These are phyloP conservation scores for Mandrillus leucophaeus DNA, from an alignment of 2,113 vertebrate species.

Conservation along the genomic window DNA sequence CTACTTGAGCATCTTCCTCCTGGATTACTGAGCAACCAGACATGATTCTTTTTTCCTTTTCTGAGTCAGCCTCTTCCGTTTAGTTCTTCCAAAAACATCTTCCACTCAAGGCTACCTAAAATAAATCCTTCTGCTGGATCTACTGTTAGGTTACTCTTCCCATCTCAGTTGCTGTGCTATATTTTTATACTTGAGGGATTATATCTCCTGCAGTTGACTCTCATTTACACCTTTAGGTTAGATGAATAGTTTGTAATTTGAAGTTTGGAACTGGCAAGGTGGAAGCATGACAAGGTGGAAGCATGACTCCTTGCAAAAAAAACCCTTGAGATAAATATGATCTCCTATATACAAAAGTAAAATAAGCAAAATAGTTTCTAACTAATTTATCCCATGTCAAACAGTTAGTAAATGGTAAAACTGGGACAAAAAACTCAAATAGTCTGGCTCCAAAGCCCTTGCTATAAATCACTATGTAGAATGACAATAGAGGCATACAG, in stretches of 20 bases:
- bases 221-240: neutral
- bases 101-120: neutral
- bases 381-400: neutral
- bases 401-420: neutral
- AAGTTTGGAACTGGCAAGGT: neutral
- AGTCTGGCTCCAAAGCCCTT: neutral
- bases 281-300: neutral
- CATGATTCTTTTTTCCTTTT: neutral
- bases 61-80: neutral
- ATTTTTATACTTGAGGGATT: neutral
- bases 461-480: neutral
- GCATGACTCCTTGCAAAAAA: neutral
- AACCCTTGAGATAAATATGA: neutral
- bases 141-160: neutral
- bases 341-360: neutral
- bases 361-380: neutral
- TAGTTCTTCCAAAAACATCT: neutral
- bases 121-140: neutral
- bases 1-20: neutral
- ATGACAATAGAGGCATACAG: neutral
- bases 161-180: neutral
- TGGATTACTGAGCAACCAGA: neutral
- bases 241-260: neutral
- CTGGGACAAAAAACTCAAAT: neutral
- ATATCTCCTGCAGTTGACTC: neutral